These are phyloP conservation scores for Petaurus breviceps DNA, from an alignment of 2,113 vertebrate species.

Conservation along the genomic window DNA sequence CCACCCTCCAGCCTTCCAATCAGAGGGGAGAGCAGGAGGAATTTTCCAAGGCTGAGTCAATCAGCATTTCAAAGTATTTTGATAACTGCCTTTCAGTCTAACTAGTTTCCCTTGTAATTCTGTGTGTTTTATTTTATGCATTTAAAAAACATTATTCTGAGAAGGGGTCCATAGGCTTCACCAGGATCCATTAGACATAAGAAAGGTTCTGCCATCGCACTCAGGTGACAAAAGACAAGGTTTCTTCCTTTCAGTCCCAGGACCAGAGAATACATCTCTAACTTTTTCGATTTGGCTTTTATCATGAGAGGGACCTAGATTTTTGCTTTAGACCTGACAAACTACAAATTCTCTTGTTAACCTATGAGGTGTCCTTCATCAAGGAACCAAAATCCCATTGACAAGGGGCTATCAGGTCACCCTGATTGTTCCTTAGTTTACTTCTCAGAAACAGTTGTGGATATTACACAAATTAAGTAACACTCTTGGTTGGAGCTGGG, in stretches of 20 bases:
- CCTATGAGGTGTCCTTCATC: not conserved
- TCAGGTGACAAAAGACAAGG: not conserved
- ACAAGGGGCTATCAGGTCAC: not conserved
- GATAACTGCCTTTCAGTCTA: not conserved
- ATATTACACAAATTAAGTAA: not conserved
- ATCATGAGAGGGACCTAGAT: not conserved
- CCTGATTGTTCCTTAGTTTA: not conserved
- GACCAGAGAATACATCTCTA: no score
- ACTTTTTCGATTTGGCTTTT: not conserved
- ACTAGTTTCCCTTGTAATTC: not conserved
- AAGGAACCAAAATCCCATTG: not conserved
- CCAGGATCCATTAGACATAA: not conserved
- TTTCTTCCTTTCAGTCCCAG: not conserved
- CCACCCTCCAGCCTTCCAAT: no score
- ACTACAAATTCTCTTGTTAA: not conserved
- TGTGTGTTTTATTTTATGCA: not conserved
- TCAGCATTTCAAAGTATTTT: not conserved
- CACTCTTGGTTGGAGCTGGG: no score
- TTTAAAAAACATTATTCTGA: not conserved
- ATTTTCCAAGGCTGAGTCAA: no score
- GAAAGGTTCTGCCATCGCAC: not conserved
- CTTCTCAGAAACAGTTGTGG: not conserved
- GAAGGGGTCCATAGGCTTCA: not conserved
- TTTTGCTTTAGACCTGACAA: not conserved
- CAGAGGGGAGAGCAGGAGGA: no score